Percentiles rank a stretch among this genome's conserved stretches.
phyloP scores from a whole-genome alignment of 2,113 vertebrate species.

The Lepisosteus osseus region DNA sequence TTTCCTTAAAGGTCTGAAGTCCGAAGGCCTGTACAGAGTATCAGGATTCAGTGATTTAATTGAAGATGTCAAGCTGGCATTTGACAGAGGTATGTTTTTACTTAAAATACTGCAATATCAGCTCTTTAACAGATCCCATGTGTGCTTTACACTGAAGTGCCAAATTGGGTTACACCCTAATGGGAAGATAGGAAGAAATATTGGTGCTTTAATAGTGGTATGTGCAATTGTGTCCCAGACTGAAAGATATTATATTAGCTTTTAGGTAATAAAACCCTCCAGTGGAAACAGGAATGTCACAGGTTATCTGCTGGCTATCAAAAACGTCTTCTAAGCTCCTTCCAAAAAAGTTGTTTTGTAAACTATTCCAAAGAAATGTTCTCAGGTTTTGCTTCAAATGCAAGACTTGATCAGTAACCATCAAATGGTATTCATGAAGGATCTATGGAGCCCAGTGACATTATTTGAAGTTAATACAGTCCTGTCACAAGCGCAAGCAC shows the following conservation, averaged over 20 bases:
- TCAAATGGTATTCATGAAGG: slow-evolving; percentile 28
- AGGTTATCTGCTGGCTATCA: too few species aligned
- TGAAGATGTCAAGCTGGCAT: slow-evolving; percentile 97
- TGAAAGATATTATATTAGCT: background rate
- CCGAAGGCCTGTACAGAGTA: slow-evolving; percentile 94
- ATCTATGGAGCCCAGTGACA: slow-evolving; percentile 12
- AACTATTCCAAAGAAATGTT: too few species aligned
- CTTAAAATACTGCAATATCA: background rate
- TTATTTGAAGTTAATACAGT: too few species aligned
- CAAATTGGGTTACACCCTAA: background rate
- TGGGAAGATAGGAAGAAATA: background rate
- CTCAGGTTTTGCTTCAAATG: too few species aligned
- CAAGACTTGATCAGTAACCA: background rate
- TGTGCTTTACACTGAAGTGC: background rate
- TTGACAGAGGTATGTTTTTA: slow-evolving; percentile 85
- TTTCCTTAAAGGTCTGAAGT: slow-evolving; percentile 80
- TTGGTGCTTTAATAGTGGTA: background rate
- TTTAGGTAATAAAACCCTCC: background rate
- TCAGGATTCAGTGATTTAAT: slow-evolving; percentile 98
- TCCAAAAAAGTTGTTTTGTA: too few species aligned
- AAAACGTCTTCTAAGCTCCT: too few species aligned
- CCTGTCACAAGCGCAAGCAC: too few species aligned
- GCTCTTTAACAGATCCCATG: background rate
- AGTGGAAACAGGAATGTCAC: too few species aligned
- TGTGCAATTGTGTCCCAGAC: background rate